These are phyloP conservation scores for Schlechtendalia chinensis DNA, from an alignment of 1,140 invertebrate genomes.

Conservation along the genomic window DNA sequence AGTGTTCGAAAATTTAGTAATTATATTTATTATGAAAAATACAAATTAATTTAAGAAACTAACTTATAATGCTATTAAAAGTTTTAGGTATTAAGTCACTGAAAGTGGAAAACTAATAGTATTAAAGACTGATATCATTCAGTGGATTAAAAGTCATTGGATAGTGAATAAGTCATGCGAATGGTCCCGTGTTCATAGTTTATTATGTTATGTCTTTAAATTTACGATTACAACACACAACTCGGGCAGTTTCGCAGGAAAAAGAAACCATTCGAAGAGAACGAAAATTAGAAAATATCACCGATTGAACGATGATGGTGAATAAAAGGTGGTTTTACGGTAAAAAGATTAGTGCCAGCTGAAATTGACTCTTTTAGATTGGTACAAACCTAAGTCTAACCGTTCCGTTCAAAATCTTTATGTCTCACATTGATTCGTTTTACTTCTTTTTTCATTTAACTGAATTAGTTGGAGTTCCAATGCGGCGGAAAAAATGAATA, in stretches of 20 bases:
- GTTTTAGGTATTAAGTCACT: too few relatives aligned
- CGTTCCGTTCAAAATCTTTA: neutral
- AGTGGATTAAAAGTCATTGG: too few relatives aligned
- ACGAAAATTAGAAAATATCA: slow-evolving; percentile 1
- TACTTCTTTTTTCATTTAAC: neutral
- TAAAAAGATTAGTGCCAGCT: neutral
- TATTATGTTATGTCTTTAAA: neutral
- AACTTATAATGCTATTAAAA: too few relatives aligned
- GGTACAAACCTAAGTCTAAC: neutral
- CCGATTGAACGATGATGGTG: neutral
- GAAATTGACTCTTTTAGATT: slow-evolving; percentile 1
- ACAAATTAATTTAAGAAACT: too few relatives aligned
- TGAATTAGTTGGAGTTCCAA: neutral
- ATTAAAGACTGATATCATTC: too few relatives aligned
- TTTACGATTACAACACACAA: neutral
- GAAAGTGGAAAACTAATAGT: too few relatives aligned
- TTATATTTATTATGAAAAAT: too few relatives aligned
- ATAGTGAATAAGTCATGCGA: too few relatives aligned
- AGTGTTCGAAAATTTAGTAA: too few relatives aligned
- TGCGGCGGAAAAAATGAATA: neutral
- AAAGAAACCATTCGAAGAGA: neutral
- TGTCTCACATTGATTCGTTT: neutral
- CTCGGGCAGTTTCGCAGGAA: neutral
- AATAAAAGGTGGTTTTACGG: neutral
- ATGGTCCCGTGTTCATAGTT: neutral